A percentile compares a stretch with the other conserved stretches of the same genome.
Evolutionary conservation across 2,113 vertebrate genomes (phyloP).

Genomic region (Haplochromis burtoni): DNA sequence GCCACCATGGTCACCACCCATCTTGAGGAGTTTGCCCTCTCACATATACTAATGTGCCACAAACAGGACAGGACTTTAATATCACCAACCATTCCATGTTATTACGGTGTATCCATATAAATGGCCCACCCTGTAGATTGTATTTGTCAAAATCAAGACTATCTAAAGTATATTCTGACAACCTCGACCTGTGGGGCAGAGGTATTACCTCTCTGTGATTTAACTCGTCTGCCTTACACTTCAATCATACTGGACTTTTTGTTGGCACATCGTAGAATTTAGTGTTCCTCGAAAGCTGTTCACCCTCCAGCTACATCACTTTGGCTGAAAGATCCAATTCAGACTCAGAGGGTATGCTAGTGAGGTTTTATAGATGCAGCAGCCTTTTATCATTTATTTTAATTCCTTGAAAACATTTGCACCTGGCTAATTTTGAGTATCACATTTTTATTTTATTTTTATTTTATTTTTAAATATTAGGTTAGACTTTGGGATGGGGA

Average conservation of each 20-base stretch:
- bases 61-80: neutral
- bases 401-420: neutral
- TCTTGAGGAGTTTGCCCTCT: accelerated
- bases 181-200: neutral
- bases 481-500: neutral
- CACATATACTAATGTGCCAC: neutral
- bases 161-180: neutral
- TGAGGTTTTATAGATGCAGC: neutral
- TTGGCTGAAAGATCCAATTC: neutral
- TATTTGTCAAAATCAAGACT: no score
- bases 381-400: neutral
- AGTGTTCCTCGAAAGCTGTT: neutral
- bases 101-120: neutral
- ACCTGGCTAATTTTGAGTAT: neutral
- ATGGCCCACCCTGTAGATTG: neutral
- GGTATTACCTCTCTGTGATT: neutral
- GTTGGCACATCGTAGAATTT: neutral
- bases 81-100: neutral
- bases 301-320: neutral
- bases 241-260: neutral
- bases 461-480: neutral
- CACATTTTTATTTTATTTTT: neutral
- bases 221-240: neutral
- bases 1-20: neutral
- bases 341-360: neutral